Evolutionary conservation across 2,797 vertebrate species (phyloP).

Genomic region (Sebastes oblongus): DNA sequence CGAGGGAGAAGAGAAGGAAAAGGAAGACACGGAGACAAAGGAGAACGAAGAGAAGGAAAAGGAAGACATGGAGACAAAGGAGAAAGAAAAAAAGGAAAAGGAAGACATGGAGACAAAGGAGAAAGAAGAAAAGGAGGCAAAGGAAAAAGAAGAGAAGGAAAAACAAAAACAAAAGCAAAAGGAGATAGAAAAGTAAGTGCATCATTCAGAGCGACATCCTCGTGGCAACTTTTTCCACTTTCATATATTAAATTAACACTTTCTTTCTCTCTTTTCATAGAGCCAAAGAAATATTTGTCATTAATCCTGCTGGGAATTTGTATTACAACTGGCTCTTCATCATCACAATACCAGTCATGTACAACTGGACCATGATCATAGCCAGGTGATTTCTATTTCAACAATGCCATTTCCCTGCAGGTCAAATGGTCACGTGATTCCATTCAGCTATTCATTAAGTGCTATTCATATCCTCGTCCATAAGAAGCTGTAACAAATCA

Average conservation of each 20-base stretch:
- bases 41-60: background rate
- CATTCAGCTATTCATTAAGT: background rate
- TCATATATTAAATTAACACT: background rate
- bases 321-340: conserved; percentile 97
- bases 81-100: conserved; percentile 61
- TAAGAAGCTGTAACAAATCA: background rate
- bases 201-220: background rate
- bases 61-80: conserved; percentile 44
- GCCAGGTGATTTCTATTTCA: conserved; percentile 85
- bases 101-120: conserved; percentile 41
- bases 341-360: conserved; percentile 96
- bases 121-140: conserved; percentile 70
- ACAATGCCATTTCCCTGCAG: background rate
- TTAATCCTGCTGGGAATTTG: conserved; percentile 90
- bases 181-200: conserved; percentile 59
- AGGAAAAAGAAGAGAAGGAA: conserved; percentile 70
- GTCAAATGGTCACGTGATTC: background rate
- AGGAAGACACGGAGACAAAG: background rate
- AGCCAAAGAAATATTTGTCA: conserved; percentile 84
- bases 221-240: background rate
- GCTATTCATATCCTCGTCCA: background rate
- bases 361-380: conserved; percentile 97
- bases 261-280: conserved; percentile 50
- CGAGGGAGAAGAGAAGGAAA: background rate
- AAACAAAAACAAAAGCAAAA: conserved; percentile 45